Percentiles rank a stretch among this genome's conserved stretches.
Conservation (phyloP, 1,140 invertebrate species). For the Chionoecetes opilio region DNA sequence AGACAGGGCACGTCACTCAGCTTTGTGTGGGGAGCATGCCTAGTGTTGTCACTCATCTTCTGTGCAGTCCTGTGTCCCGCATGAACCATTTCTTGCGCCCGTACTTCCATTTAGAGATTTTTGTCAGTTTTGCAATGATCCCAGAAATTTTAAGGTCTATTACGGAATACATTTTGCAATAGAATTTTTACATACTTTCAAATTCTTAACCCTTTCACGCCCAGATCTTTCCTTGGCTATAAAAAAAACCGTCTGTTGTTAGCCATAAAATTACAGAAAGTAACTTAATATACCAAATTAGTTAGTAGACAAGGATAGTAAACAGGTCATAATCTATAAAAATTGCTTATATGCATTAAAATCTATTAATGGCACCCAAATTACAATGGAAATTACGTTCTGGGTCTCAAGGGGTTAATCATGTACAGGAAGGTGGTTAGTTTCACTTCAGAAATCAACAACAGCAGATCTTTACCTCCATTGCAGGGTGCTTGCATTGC, state of each 20-base stretch:
- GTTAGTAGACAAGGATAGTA: too few species aligned
- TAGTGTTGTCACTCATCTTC: constrained; percentile 44
- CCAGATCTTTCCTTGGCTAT: too few species aligned
- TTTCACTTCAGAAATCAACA: neutral
- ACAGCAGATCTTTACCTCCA: neutral
- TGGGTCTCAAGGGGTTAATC: too few species aligned
- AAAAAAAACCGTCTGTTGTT: too few species aligned
- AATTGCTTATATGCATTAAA: too few species aligned
- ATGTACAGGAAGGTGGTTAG: neutral
- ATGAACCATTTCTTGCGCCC: constrained; percentile 36
- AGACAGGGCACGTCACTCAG: constrained; percentile 37
- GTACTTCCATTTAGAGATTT: constrained; percentile 19
- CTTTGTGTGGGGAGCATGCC: constrained; percentile 56
- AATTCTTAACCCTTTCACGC: too few species aligned
- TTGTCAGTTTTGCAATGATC: neutral
- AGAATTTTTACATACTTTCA: neutral
- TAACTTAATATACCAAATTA: too few species aligned
- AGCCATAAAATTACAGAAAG: too few species aligned
- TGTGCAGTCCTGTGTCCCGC: constrained; percentile 1
- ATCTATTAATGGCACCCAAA: too few species aligned
- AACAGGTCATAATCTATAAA: too few species aligned
- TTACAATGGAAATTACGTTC: too few species aligned
- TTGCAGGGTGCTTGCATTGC: constrained; percentile 32
- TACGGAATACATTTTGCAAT: neutral
- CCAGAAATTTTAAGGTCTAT: constrained; percentile 37